Evolutionary conservation across 2,888 invertebrate species (phyloP).

Genomic region (Drosophila subsilvestris): DNA sequence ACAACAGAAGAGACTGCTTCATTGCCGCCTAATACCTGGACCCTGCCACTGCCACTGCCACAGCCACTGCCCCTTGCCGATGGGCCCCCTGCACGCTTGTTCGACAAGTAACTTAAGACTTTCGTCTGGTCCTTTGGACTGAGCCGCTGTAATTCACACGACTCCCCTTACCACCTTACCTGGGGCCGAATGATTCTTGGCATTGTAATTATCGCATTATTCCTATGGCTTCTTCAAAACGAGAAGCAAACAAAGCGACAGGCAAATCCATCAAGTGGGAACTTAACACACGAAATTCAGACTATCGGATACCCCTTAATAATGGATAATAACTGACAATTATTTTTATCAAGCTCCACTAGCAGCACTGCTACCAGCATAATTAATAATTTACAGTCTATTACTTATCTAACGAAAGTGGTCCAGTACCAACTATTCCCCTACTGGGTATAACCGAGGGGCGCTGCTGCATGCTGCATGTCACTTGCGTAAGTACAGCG

Average conservation of each 20-base stretch:
- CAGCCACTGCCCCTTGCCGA: neutral
- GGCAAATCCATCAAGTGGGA: neutral
- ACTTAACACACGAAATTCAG: neutral
- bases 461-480: neutral
- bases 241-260: slow-evolving; percentile 11
- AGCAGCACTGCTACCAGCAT: no score
- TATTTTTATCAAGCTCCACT: no score
- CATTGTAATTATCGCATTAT: slow-evolving; percentile 77
- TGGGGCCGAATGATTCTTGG: slow-evolving; percentile 60
- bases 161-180: slow-evolving; percentile 42
- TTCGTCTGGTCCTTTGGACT: slow-evolving; percentile 35
- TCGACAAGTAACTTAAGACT: slow-evolving; percentile 27
- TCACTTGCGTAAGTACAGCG: neutral
- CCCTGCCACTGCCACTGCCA: neutral
- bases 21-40: slow-evolving; percentile 13
- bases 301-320: neutral
- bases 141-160: slow-evolving; percentile 67
- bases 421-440: no score
- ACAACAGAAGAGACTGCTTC: neutral
- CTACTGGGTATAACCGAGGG: neutral
- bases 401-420: no score
- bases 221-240: slow-evolving; percentile 72
- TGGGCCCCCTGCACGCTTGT: neutral
- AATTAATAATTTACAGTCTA: no score
- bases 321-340: no score